These are phyloP conservation scores for Oscheius sp. DNA, from an alignment of 2,888 invertebrate genomes.

Conservation along the genomic window DNA sequence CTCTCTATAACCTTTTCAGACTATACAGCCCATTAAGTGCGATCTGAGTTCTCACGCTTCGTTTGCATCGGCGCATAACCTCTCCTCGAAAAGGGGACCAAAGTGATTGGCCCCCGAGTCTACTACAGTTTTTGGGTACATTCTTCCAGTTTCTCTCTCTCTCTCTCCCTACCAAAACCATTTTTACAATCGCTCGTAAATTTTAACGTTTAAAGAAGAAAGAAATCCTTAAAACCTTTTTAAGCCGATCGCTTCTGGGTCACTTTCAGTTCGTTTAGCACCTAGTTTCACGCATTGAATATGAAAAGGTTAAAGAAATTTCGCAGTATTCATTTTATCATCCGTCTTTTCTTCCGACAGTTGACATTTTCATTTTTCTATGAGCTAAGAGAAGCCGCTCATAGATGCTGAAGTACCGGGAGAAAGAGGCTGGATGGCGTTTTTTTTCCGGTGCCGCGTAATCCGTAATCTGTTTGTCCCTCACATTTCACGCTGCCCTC, in stretches of 20 bases:
- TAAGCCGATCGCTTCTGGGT: neutral
- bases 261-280: slow-evolving; percentile 16
- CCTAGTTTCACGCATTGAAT: slow-evolving; percentile 16
- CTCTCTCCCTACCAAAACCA: neutral
- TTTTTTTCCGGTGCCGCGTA: slow-evolving; percentile 14
- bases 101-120: slow-evolving; percentile 1
- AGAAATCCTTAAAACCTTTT: no score
- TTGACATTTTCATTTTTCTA: slow-evolving; percentile 6
- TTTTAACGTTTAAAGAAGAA: slow-evolving; percentile 11
- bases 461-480: slow-evolving; percentile 28
- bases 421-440: slow-evolving; percentile 15
- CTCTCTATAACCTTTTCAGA: no score
- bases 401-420: slow-evolving; percentile 12
- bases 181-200: slow-evolving; percentile 19
- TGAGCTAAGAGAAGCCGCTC: no score
- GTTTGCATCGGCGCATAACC: slow-evolving; percentile 25
- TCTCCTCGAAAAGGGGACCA: no score
- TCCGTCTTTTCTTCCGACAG: neutral
- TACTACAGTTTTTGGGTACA: neutral
- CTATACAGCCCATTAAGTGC: slow-evolving; percentile 23
- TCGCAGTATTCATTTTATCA: no score
- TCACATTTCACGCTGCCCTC: slow-evolving; percentile 18
- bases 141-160: slow-evolving; percentile 1
- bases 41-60: slow-evolving; percentile 25
- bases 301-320: no score